phyloP scores from a whole-genome alignment of 2,113 vertebrate species.

The Bos javanicus region DNA sequence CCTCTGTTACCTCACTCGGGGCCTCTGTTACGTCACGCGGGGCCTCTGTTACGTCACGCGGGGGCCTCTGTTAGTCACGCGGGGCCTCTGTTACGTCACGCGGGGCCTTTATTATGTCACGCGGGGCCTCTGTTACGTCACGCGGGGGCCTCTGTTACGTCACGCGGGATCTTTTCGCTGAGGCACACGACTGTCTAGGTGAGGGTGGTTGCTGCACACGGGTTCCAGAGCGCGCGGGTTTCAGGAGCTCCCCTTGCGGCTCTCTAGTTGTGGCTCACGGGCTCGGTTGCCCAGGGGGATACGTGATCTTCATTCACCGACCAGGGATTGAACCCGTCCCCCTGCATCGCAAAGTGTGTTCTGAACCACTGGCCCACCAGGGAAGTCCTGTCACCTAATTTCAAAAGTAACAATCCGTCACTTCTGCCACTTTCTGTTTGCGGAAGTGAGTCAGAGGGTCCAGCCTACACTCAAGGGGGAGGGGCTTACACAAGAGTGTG shows the following conservation, averaged over 20 bases:
- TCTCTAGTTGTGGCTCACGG: neutral
- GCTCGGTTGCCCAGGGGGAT: neutral
- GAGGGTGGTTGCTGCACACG: fast-evolving
- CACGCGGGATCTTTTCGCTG: neutral
- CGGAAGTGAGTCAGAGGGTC: neutral
- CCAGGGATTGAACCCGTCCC: neutral
- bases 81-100: fast-evolving
- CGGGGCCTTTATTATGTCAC: fast-evolving
- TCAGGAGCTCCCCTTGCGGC: neutral
- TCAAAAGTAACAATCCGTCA: neutral
- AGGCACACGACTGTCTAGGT: neutral
- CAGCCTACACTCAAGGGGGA: no score
- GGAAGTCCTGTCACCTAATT: neutral
- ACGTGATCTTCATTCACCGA: neutral
- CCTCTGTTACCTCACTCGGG: fast-evolving
- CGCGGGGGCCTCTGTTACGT: fast-evolving
- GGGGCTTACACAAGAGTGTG: neutral
- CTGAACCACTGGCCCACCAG: neutral
- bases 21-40: fast-evolving
- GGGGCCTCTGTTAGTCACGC: no score
- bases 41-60: no score
- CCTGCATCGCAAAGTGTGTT: neutral
- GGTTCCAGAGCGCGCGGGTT: neutral
- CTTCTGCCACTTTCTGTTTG: neutral
- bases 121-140: no score